Percentiles rank a stretch among this genome's conserved stretches.
These are phyloP conservation scores for Agapostemon virescens DNA, from an alignment of 2,888 invertebrate genomes.

Conservation along the genomic window DNA sequence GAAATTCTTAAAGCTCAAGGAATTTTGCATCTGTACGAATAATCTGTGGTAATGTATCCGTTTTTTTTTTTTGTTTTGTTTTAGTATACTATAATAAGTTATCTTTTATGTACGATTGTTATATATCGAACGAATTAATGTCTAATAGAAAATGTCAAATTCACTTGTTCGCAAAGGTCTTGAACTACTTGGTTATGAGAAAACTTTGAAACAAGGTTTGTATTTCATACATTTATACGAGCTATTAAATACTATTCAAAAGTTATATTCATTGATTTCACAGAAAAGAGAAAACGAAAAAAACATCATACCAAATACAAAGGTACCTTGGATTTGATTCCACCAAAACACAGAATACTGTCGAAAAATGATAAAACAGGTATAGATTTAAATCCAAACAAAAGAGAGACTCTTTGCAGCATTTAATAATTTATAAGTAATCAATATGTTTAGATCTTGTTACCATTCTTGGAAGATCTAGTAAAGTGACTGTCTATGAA, in stretches of 20 bases:
- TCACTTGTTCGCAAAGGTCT: slow-evolving; percentile 83
- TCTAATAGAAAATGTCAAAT: slow-evolving; percentile 81
- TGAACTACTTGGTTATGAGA: slow-evolving; percentile 81
- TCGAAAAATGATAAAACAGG: slow-evolving; percentile 73
- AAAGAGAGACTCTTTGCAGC: not conserved
- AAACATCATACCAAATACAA: slow-evolving; percentile 74
- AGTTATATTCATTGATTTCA: slow-evolving; percentile 64
- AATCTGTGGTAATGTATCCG: not conserved
- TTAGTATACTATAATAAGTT: not conserved
- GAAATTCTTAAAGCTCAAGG: no score
- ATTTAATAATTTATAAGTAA: not conserved
- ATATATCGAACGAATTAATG: not conserved
- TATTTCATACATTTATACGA: slow-evolving; percentile 1
- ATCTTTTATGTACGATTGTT: not conserved
- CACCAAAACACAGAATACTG: slow-evolving; percentile 71
- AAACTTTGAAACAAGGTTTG: slow-evolving; percentile 68
- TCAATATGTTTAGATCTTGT: slow-evolving; percentile 51
- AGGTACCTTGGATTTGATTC: slow-evolving; percentile 76
- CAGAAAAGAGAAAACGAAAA: slow-evolving; percentile 79
- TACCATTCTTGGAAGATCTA: slow-evolving; percentile 58
- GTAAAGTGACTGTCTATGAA: slow-evolving; percentile 71
- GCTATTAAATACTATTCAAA: not conserved
- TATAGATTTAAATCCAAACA: slow-evolving; percentile 35
- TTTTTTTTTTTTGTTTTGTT: no score
- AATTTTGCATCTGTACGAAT: not conserved